Conservation (phyloP, 1,140 invertebrate genomes). For the Papilio xuthus region DNA sequence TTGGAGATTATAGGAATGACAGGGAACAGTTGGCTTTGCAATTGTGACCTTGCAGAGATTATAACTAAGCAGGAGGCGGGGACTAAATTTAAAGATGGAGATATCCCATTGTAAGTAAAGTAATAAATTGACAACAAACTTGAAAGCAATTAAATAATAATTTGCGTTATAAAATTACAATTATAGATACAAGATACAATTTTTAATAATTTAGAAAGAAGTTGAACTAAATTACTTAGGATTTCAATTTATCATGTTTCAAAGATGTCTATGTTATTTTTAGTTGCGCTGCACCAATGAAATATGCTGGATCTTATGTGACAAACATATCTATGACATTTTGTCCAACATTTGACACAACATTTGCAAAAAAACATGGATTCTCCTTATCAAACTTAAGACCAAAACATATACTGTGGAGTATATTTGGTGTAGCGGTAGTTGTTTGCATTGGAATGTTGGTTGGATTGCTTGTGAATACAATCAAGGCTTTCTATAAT, state of each 20-base stretch:
- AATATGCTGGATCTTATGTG: conserved; percentile 66
- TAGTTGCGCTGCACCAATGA: conserved; percentile 77
- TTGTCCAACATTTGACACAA: conserved; percentile 67
- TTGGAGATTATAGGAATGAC: conserved; percentile 79
- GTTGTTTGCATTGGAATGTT: conserved; percentile 70
- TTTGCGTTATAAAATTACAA: not conserved
- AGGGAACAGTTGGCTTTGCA: conserved; percentile 84
- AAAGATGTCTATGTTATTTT: conserved; percentile 46
- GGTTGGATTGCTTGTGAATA: conserved; percentile 65
- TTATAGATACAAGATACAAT: not conserved
- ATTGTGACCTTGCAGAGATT: conserved; percentile 79
- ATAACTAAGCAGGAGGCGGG: conserved; percentile 69
- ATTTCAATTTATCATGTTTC: not conserved
- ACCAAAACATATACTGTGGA: conserved; percentile 74
- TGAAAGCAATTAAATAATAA: not conserved
- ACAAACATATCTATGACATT: conserved; percentile 70
- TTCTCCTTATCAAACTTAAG: conserved; percentile 64
- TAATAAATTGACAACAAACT: not conserved
- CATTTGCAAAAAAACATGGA: conserved; percentile 55
- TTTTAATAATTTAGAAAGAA: not conserved
- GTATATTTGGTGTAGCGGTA: conserved; percentile 67
- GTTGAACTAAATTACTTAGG: too few species aligned
- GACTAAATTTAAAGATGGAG: conserved; percentile 64
- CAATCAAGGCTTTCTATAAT: conserved; percentile 62
- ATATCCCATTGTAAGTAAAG: conserved; percentile 71